Conservation (phyloP, 2,113 vertebrate species). For the Passer montanus region DNA sequence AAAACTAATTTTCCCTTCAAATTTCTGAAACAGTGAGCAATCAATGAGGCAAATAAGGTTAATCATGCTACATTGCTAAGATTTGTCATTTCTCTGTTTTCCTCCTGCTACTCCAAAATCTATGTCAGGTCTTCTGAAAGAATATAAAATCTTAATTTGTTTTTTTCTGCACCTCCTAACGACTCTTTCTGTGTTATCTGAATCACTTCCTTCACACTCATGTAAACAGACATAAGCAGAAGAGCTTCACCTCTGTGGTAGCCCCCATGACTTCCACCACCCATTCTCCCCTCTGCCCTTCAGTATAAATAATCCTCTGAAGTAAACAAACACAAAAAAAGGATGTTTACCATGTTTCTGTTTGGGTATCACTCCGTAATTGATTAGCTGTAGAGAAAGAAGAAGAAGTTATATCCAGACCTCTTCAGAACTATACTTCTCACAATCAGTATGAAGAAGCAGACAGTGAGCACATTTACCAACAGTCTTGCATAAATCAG, state of each 20-base stretch:
- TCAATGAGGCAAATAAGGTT: not conserved
- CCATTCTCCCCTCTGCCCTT: not conserved
- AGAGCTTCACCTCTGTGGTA: not conserved
- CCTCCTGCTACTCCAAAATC: not conserved
- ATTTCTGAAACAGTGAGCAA: not conserved
- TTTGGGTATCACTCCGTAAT: conserved; percentile 75
- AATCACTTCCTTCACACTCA: not conserved
- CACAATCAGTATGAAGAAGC: not conserved
- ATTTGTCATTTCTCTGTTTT: not conserved
- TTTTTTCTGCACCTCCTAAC: not conserved
- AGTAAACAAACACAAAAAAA: not conserved
- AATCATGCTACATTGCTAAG: not conserved
- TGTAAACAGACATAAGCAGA: not conserved
- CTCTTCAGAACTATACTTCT: not conserved
- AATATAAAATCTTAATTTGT: not conserved
- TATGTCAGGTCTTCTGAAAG: not conserved
- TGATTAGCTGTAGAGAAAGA: conserved; percentile 82
- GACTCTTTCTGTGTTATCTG: not conserved
- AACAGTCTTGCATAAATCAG: not conserved
- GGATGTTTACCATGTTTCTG: conserved; percentile 77
- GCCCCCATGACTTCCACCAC: not conserved
- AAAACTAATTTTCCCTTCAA: not conserved
- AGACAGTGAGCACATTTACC: not conserved
- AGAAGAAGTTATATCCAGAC: not conserved
- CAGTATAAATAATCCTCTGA: not conserved